Conservation (phyloP, 2,888 invertebrate genomes). For the Micoletzkya japonica region DNA sequence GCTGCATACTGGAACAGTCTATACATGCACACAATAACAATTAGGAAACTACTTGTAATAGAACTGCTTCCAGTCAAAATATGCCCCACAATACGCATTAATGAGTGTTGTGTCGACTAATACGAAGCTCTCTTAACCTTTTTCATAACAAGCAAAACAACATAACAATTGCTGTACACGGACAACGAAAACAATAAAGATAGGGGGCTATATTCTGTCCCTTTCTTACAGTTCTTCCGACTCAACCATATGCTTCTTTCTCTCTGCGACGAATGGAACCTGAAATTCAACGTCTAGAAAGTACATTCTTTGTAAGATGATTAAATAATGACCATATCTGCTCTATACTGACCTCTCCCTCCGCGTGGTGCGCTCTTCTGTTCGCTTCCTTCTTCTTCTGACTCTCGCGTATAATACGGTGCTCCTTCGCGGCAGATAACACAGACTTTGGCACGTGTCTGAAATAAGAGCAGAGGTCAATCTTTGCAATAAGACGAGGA, state of each 20-base stretch:
- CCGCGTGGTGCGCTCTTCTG: slow-evolving; percentile 77
- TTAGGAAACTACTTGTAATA: too few species aligned
- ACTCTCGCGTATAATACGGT: slow-evolving; percentile 51
- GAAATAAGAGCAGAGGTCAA: slow-evolving; percentile 24
- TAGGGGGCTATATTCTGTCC: background rate
- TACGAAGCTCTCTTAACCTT: slow-evolving; percentile 4
- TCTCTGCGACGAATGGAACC: slow-evolving; percentile 22
- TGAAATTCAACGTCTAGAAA: background rate
- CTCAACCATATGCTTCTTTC: slow-evolving; percentile 25
- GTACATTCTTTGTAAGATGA: too few species aligned
- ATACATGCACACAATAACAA: too few species aligned
- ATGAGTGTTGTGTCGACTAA: too few species aligned
- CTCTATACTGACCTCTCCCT: slow-evolving; percentile 28
- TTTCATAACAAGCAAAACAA: slow-evolving; percentile 6
- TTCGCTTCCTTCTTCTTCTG: slow-evolving; percentile 74
- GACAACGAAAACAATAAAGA: background rate
- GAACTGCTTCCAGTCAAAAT: too few species aligned
- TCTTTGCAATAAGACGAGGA: background rate
- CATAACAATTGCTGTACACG: slow-evolving; percentile 2
- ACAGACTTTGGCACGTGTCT: slow-evolving; percentile 31
- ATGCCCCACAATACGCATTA: too few species aligned
- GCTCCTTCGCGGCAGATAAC: slow-evolving; percentile 52
- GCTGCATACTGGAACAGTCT: too few species aligned
- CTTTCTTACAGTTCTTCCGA: slow-evolving; percentile 17
- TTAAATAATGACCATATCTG: background rate